Evolutionary conservation across 2,113 vertebrate species (phyloP).

Genomic region (Eretmochelys imbricata): DNA sequence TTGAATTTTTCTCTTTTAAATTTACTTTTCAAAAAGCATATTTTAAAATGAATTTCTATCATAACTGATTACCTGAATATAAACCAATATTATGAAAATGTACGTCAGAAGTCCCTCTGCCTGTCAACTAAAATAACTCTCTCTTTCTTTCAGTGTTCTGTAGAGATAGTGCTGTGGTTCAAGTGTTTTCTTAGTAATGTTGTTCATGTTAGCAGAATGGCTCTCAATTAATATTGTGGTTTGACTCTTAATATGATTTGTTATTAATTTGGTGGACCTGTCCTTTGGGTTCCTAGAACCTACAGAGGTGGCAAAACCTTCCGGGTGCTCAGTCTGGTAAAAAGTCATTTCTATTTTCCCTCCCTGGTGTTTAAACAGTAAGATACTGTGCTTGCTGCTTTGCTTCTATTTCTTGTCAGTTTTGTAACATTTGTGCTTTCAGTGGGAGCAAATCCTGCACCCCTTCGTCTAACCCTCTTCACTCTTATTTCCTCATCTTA

Average conservation of each 20-base stretch:
- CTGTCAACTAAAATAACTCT: neutral
- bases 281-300: neutral
- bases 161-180: neutral
- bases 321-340: neutral
- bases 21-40: neutral
- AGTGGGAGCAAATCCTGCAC: neutral
- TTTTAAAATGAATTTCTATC: neutral
- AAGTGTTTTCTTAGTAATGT: neutral
- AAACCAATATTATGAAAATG: neutral
- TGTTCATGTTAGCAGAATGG: rapidly evolving
- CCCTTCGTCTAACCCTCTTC: neutral
- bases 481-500: neutral
- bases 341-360: rapidly evolving
- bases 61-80: rapidly evolving
- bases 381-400: neutral
- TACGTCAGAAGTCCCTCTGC: neutral
- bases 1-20: neutral
- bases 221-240: neutral
- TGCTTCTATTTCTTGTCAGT: neutral
- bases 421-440: neutral
- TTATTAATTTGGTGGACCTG: neutral
- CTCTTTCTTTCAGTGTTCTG: neutral
- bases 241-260: neutral
- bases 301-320: neutral
- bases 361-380: neutral